These are phyloP conservation scores for Chromobotia macracanthus DNA, from an alignment of 2,797 vertebrate species.

Conservation along the genomic window DNA sequence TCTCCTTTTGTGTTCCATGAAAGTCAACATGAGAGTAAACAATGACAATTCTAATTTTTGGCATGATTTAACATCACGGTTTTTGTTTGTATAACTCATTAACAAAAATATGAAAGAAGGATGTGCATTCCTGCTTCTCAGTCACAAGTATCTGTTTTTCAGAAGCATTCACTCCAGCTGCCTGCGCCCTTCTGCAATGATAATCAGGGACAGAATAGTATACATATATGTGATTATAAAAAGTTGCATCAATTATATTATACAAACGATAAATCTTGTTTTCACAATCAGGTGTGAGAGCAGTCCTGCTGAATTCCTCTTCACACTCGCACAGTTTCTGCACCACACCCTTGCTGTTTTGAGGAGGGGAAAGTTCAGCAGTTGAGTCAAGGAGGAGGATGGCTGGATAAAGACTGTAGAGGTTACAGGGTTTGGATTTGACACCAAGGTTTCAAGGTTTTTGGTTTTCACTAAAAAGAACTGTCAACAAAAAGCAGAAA, in stretches of 20 bases:
- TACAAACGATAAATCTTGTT: constrained; percentile 66
- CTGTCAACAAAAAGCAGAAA: background rate
- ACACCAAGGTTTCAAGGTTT: too few species aligned
- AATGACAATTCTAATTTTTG: too few species aligned
- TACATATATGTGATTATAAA: background rate
- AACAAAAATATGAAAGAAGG: constrained; percentile 51
- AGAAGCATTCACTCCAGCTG: background rate
- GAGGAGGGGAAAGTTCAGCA: background rate
- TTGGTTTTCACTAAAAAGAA: background rate
- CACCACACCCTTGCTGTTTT: constrained; percentile 11
- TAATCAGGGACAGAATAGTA: background rate
- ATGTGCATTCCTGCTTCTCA: constrained; percentile 50
- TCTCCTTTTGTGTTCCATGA: too few species aligned
- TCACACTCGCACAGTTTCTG: constrained; percentile 74
- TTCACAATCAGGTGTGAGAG: constrained; percentile 67
- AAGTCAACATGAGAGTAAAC: too few species aligned
- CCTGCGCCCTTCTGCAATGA: constrained; percentile 35
- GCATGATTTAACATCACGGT: too few species aligned
- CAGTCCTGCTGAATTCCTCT: constrained; percentile 65
- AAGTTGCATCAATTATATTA: background rate
- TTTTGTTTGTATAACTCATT: constrained; percentile 63
- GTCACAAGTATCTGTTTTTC: constrained; percentile 64
- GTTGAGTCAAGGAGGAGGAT: too few species aligned
- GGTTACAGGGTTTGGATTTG: background rate
- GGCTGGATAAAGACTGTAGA: background rate